phyloP scores from a whole-genome alignment of 1,140 invertebrate species.

The Drosophila tristis region DNA sequence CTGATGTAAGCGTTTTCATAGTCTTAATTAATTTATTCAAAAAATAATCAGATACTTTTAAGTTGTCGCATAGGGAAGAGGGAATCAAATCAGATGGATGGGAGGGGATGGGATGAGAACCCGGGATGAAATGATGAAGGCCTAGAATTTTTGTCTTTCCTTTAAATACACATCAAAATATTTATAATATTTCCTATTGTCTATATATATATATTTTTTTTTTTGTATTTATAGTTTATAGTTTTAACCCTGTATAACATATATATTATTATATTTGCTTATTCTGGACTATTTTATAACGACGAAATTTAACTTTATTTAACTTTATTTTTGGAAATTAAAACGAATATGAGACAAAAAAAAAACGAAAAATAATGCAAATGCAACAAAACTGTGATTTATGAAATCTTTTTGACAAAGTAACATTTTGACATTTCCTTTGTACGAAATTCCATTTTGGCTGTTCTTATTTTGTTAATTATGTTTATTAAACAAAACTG shows the following conservation, averaged over 20 bases:
- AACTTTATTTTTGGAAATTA: constrained; percentile 43
- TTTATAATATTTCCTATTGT: constrained; percentile 19
- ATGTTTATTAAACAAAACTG: constrained; percentile 34
- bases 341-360: constrained; percentile 24
- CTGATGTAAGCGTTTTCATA: constrained; percentile 54
- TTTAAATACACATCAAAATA: constrained; percentile 11
- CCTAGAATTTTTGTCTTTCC: constrained; percentile 9
- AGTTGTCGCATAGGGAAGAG: constrained; percentile 10
- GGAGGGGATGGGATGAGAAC: neutral
- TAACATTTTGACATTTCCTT: constrained; percentile 65
- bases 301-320: constrained; percentile 25
- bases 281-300: constrained; percentile 7
- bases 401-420: constrained; percentile 63
- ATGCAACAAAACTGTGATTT: constrained; percentile 83
- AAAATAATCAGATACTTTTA: constrained; percentile 15
- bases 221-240: constrained; percentile 12
- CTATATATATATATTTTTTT: constrained; percentile 30
- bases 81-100: neutral
- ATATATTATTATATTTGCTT: constrained; percentile 13
- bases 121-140: neutral
- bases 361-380: constrained; percentile 79
- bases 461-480: constrained; percentile 67
- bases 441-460: constrained; percentile 81
- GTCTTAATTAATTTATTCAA: constrained; percentile 65
- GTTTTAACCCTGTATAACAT: constrained; percentile 24